These are phyloP conservation scores for Drosophila barbarae DNA, from an alignment of 2,888 invertebrate species.

Conservation along the genomic window DNA sequence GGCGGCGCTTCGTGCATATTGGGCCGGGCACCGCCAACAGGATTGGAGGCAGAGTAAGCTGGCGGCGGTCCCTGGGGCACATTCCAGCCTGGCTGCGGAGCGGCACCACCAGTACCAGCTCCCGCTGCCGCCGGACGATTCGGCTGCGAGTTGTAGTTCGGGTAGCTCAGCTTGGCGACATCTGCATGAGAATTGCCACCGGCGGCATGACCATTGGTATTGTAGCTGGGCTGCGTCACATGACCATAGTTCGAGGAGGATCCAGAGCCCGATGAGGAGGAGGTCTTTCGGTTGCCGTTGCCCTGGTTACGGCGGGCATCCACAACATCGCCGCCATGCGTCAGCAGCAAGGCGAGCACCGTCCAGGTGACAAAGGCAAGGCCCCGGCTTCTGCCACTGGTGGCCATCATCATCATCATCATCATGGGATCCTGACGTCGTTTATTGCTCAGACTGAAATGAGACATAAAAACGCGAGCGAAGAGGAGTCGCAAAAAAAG, in stretches of 20 bases:
- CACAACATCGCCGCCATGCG: conserved; percentile 52
- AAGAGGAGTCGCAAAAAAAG: conserved; percentile 5
- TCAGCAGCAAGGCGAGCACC: conserved; percentile 54
- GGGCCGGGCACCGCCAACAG: conserved; percentile 74
- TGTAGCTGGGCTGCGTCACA: conserved; percentile 76
- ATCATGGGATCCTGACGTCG: neutral
- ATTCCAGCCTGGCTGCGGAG: conserved; percentile 78
- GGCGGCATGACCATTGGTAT: conserved; percentile 46
- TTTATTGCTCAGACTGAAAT: neutral
- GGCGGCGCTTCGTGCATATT: conserved; percentile 77
- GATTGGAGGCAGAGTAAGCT: conserved; percentile 75
- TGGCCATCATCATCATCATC: conserved; percentile 39
- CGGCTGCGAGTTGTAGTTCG: conserved; percentile 77
- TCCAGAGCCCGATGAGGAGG: conserved; percentile 53
- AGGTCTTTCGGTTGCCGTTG: conserved; percentile 69
- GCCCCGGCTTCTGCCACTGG: conserved; percentile 39
- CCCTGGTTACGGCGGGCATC: conserved; percentile 72
- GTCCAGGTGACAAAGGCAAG: conserved; percentile 54
- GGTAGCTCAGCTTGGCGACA: conserved; percentile 77
- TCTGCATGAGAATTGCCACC: conserved; percentile 76
- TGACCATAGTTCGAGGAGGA: conserved; percentile 64
- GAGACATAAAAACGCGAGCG: conserved; percentile 17
- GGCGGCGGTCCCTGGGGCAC: conserved; percentile 79
- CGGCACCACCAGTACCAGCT: neutral
- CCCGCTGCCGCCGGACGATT: conserved; percentile 56